phyloP scores from a whole-genome alignment of 2,888 invertebrate genomes.

The Polydrusus tereticollis region DNA sequence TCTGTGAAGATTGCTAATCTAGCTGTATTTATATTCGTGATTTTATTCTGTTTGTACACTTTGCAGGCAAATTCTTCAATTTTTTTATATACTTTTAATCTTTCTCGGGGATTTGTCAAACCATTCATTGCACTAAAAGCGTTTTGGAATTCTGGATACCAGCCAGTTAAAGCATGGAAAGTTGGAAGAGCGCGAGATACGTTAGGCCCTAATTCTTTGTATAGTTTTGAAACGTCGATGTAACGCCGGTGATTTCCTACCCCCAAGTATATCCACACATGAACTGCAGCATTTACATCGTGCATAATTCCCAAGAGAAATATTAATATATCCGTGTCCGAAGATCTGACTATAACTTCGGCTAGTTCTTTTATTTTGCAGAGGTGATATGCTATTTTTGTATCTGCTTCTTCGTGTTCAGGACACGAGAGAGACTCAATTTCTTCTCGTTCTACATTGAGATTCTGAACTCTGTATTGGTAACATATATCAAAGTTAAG shows the following conservation, averaged over 20 bases:
- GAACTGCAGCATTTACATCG: background rate
- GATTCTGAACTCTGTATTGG: constrained; percentile 52
- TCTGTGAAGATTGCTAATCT: too few relatives aligned
- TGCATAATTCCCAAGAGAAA: constrained; percentile 53
- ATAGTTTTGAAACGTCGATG: constrained; percentile 51
- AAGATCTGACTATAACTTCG: constrained; percentile 49
- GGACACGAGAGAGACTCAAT: constrained; percentile 36
- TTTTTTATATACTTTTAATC: too few relatives aligned
- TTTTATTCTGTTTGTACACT: too few relatives aligned
- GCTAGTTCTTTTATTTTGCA: constrained; percentile 36
- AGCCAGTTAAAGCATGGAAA: constrained; percentile 58
- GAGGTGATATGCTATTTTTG: constrained; percentile 39
- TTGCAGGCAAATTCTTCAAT: too few relatives aligned
- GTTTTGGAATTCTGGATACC: too few relatives aligned
- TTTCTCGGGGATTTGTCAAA: too few relatives aligned
- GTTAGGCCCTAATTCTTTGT: constrained; percentile 50
- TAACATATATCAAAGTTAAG: constrained; percentile 40
- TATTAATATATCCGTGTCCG: constrained; percentile 53
- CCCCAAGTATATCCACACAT: constrained; percentile 50
- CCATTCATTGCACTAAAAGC: too few relatives aligned
- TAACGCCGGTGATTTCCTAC: constrained; percentile 51
- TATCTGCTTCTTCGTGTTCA: constrained; percentile 48
- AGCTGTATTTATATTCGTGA: too few relatives aligned
- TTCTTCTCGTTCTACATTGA: constrained; percentile 37
- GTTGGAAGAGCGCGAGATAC: constrained; percentile 54